Percentiles rank a stretch among this genome's conserved stretches.
phyloP scores from a whole-genome alignment of 2,113 vertebrate genomes.

The Chascanopsetta lugubris region DNA sequence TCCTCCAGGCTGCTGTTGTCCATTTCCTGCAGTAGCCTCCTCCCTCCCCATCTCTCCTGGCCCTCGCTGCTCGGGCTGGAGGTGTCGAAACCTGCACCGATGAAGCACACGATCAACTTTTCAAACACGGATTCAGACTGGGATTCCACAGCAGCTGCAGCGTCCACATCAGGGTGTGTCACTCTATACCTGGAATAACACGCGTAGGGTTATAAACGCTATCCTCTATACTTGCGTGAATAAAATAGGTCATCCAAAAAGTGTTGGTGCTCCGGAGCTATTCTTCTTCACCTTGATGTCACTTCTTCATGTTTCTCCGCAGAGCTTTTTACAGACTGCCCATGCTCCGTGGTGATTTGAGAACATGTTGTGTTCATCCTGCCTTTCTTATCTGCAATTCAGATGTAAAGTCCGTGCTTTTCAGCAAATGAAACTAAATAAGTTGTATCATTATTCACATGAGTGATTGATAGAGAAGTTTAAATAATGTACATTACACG shows the following conservation, averaged over 20 bases:
- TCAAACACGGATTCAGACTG: conserved; percentile 10
- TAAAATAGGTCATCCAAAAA: background rate
- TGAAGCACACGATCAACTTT: conserved; percentile 1
- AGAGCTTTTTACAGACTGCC: too few relatives aligned
- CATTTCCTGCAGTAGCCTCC: conserved; percentile 83
- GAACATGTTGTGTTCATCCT: too few relatives aligned
- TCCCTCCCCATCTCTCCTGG: conserved; percentile 77
- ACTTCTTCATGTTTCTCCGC: too few relatives aligned
- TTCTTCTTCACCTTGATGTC: too few relatives aligned
- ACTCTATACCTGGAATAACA: background rate
- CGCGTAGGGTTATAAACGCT: background rate
- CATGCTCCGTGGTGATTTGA: too few relatives aligned
- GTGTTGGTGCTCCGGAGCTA: too few relatives aligned
- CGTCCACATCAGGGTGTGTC: background rate
- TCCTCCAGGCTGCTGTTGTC: conserved; percentile 75
- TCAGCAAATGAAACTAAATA: too few relatives aligned
- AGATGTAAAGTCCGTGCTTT: too few relatives aligned
- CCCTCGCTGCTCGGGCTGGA: conserved; percentile 70
- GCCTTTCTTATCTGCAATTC: too few relatives aligned
- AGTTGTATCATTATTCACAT: too few relatives aligned
- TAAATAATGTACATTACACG: too few relatives aligned
- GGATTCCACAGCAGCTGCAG: background rate
- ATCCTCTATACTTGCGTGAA: background rate
- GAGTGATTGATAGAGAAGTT: too few relatives aligned
- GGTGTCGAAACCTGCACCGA: conserved; percentile 75